Conservation (phyloP, 2,888 invertebrate genomes). For the Andrena bicolor region DNA sequence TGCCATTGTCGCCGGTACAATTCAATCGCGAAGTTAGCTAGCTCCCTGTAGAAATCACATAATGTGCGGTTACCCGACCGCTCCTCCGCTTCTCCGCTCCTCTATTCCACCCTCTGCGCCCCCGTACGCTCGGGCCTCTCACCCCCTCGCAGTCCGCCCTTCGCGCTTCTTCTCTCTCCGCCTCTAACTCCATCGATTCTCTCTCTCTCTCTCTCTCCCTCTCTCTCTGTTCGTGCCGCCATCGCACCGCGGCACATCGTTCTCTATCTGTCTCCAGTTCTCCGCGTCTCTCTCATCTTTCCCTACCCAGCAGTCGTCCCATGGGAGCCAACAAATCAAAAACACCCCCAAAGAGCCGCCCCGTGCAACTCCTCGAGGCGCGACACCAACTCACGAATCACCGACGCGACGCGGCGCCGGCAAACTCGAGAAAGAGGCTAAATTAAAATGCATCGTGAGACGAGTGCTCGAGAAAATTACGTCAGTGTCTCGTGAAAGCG, state of each 20-base stretch:
- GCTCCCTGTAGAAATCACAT: constrained; percentile 84
- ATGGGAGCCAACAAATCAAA: constrained; percentile 82
- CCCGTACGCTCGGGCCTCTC: constrained; percentile 48
- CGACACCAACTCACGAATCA: constrained; percentile 46
- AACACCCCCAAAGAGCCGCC: constrained; percentile 80
- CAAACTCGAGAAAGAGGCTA: constrained; percentile 68
- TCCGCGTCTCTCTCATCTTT: constrained; percentile 16
- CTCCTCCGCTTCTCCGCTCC: constrained; percentile 32
- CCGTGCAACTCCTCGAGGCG: constrained; percentile 64
- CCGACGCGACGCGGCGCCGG: constrained; percentile 34
- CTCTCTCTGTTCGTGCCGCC: constrained; percentile 21
- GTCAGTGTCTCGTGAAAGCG: constrained; percentile 45
- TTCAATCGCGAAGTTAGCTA: constrained; percentile 84
- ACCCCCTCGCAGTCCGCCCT: background rate
- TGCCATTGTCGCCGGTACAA: constrained; percentile 84
- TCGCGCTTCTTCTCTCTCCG: constrained; percentile 15
- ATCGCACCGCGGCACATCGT: constrained; percentile 1
- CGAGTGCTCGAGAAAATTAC: constrained; percentile 50
- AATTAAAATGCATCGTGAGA: constrained; percentile 78
- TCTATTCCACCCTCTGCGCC: constrained; percentile 49
- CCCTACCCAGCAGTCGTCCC: constrained; percentile 49
- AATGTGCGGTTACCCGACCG: constrained; percentile 82
- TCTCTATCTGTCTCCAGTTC: constrained; percentile 23
- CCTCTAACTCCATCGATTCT: constrained; percentile 3
- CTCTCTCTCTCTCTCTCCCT: constrained; percentile 28